Percentiles rank a stretch among this genome's conserved stretches.
Conservation (phyloP, 2,888 invertebrate genomes). For the Drosophila nr. fundita region DNA sequence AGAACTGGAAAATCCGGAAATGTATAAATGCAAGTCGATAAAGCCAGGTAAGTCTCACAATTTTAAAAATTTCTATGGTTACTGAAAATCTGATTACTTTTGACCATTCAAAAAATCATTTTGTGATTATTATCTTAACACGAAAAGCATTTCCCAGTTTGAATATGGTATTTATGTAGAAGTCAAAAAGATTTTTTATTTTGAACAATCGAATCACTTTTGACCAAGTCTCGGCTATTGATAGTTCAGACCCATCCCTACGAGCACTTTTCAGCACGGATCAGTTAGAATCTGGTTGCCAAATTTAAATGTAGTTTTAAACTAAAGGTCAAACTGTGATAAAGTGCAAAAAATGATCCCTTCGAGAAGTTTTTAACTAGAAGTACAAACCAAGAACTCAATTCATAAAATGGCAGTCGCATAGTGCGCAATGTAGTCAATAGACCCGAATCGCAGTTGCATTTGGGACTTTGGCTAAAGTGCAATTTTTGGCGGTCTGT, state of each 20-base stretch:
- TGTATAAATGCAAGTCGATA: background rate
- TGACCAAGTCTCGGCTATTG: background rate
- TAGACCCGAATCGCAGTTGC: background rate
- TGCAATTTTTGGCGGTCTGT: constrained; percentile 7
- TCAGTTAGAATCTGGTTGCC: background rate
- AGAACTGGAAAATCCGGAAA: background rate
- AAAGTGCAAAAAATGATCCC: background rate
- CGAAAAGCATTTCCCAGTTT: background rate
- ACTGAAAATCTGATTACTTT: background rate
- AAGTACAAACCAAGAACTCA: background rate
- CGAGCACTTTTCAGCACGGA: no score
- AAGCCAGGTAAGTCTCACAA: background rate
- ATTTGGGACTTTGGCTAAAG: background rate
- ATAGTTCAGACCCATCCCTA: no score
- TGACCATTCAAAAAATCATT: background rate
- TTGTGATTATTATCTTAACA: no score
- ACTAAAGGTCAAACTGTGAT: background rate
- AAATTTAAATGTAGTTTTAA: background rate
- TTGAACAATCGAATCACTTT: background rate
- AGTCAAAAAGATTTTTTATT: background rate
- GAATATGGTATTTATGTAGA: background rate
- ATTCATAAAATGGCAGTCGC: background rate
- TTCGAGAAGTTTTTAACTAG: background rate
- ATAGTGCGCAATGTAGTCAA: background rate
- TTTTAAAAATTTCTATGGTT: background rate